Percentiles rank a stretch among this genome's conserved stretches.
Evolutionary conservation across 2,797 vertebrate genomes (phyloP).

Genomic region (Pangasius djambal): DNA sequence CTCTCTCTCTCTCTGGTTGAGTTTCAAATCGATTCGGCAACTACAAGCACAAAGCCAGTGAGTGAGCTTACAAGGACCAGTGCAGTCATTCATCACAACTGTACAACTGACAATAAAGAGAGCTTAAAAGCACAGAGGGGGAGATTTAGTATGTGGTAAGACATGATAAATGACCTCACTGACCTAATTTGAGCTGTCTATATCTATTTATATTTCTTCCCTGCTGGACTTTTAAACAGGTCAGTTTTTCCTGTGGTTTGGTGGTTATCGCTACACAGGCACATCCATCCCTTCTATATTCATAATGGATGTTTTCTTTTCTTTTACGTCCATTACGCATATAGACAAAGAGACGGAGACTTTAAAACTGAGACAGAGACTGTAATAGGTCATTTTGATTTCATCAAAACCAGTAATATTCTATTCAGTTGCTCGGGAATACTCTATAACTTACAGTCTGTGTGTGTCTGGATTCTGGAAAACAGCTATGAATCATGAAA

Average conservation of each 20-base stretch:
- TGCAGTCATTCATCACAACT: slow-evolving; percentile 72
- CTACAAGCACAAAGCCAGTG: slow-evolving; percentile 51
- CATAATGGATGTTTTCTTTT: background rate
- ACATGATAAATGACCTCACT: slow-evolving; percentile 71
- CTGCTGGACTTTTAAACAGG: slow-evolving; percentile 58
- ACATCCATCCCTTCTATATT: background rate
- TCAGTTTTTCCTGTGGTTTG: slow-evolving; percentile 60
- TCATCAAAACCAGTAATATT: background rate
- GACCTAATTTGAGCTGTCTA: slow-evolving; percentile 70
- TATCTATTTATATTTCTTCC: slow-evolving; percentile 61
- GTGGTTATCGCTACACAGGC: background rate
- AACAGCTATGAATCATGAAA: background rate
- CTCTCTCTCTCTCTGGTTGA: slow-evolving; percentile 52
- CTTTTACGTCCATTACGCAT: background rate
- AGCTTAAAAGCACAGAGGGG: slow-evolving; percentile 65
- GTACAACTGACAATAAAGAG: slow-evolving; percentile 62
- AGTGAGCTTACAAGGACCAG: slow-evolving; percentile 53
- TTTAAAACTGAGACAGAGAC: background rate
- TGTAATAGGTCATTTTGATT: background rate
- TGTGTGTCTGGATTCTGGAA: background rate
- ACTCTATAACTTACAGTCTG: background rate
- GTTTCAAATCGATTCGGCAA: slow-evolving; percentile 73
- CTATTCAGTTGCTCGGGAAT: background rate
- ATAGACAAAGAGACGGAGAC: background rate
- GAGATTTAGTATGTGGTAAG: slow-evolving; percentile 68